Evolutionary conservation across 1,140 invertebrate species (phyloP), one percentile per base, ranked within the genome.

Genomic region (Trinorchestia longiramus): DNA sequence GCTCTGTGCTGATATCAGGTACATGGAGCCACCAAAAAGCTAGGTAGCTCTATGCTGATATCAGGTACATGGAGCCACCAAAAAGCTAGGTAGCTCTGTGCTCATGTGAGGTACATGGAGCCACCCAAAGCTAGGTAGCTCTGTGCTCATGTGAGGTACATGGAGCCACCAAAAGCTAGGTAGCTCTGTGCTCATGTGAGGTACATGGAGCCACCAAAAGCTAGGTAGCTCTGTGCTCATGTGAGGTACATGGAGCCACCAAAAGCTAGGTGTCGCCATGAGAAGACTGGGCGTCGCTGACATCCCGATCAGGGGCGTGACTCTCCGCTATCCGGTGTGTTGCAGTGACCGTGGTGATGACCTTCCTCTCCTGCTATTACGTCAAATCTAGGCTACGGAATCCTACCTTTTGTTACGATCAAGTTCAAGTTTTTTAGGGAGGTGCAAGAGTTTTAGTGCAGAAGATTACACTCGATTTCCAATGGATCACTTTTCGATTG

Each of bases 301-400:
- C 92, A 45, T 94, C 92, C 92, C 92, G 92, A 94, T 94, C 92
- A 94, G 41, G 92, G 43, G 43, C 43, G 92, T 94, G 92, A 94
- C 92, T n/a, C 11, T 43, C 41, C 43, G 43, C 92, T 94, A 94
- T 94, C 92, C 92, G 92, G 92, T 94, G 92, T 45, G 92, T 44
- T 94, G 92, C 92, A 44, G 43, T 45, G 92, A 94, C 92, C 43
- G 92, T 94, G 43, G 43, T 6, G 43, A 45, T 94, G 92, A 94
- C 92, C 92, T 94, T 94, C 6, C 92, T 45, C 44, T 94, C 4
- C 43, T 94, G 88, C 11, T 91, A 0, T 47, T 94, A 94, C 92
- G 19, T 94, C 8, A 90, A 90, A 77, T 28, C 62, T 77, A 28
- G 62, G 11, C 28, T 23, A 3, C 28, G 15, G 28, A 77, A 28